Conservation (phyloP, 2,888 invertebrate genomes). For the Megastigmus dorsalis region DNA sequence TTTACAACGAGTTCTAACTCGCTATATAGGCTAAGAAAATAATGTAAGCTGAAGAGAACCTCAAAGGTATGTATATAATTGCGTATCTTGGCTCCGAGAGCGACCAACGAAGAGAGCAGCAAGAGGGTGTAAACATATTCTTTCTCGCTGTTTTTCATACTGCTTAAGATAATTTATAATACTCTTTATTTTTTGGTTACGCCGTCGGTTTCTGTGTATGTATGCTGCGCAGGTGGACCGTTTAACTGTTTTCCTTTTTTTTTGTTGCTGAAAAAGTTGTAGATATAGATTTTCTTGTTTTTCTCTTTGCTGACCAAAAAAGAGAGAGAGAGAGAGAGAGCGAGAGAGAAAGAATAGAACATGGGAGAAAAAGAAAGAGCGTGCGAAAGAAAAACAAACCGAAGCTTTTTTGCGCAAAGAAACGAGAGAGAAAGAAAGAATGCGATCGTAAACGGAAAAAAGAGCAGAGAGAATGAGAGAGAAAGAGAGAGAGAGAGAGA, state of each 20-base stretch:
- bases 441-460: not conserved
- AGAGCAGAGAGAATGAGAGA: not conserved
- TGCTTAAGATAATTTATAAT: not conserved
- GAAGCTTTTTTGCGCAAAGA: not conserved
- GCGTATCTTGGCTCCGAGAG: constrained; percentile 37
- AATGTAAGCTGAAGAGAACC: constrained; percentile 24
- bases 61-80: constrained; percentile 33
- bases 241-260: constrained; percentile 1
- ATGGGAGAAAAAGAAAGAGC: not conserved
- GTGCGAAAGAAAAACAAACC: no score
- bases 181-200: constrained; percentile 15
- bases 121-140: constrained; percentile 32
- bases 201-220: constrained; percentile 40
- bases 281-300: no score
- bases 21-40: constrained; percentile 15
- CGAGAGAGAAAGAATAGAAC: not conserved
- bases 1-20: constrained; percentile 23
- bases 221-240: constrained; percentile 26
- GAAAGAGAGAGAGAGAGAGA: not conserved
- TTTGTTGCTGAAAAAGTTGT: not conserved
- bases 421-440: not conserved
- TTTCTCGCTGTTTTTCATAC: constrained; percentile 30
- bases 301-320: no score
- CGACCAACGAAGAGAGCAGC: constrained; percentile 46
- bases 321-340: not conserved